Evolutionary conservation across 1,140 invertebrate genomes (phyloP).

Genomic region (Drosophila burlai): DNA sequence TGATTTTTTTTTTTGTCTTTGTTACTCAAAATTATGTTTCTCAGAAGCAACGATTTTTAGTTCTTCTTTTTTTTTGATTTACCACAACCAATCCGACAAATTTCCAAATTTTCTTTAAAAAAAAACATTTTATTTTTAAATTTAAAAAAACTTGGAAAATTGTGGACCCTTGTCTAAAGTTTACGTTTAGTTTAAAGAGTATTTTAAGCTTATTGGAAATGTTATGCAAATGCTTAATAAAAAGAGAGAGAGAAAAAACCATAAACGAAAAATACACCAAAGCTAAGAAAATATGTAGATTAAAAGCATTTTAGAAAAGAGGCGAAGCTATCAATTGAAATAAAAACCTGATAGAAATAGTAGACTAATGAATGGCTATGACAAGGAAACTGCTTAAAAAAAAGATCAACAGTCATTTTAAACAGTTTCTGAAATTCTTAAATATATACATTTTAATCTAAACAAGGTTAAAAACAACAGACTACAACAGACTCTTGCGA

Average conservation of each 20-base stretch:
- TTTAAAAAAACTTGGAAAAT: slow-evolving; percentile 26
- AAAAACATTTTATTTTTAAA: slow-evolving; percentile 8
- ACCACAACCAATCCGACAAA: slow-evolving; percentile 65
- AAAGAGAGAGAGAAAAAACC: slow-evolving; percentile 19
- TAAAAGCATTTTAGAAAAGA: slow-evolving; percentile 25
- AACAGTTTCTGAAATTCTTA: slow-evolving; percentile 29
- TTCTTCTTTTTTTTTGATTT: slow-evolving; percentile 54
- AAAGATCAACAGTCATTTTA: neutral
- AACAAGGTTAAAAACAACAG: slow-evolving; percentile 5
- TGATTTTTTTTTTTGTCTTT: slow-evolving; percentile 22
- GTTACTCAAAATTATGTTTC: slow-evolving; percentile 44
- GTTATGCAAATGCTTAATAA: slow-evolving; percentile 73
- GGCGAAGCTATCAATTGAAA: slow-evolving; percentile 16
- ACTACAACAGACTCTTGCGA: neutral
- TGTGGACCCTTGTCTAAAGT: slow-evolving; percentile 50
- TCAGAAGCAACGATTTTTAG: slow-evolving; percentile 27
- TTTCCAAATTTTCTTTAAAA: slow-evolving; percentile 33
- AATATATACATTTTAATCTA: slow-evolving; percentile 8
- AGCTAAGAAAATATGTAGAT: slow-evolving; percentile 24
- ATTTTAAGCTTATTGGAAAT: slow-evolving; percentile 62
- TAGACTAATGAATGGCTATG: slow-evolving; percentile 4
- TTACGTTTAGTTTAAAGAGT: slow-evolving; percentile 64
- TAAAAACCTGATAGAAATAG: slow-evolving; percentile 30
- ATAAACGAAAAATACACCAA: slow-evolving; percentile 7
- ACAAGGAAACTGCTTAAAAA: slow-evolving; percentile 27